Percentiles rank a stretch among this genome's conserved stretches.
These are phyloP conservation scores for Euphonia xanthogaster DNA, from an alignment of 2,797 vertebrate genomes.

Conservation along the genomic window DNA sequence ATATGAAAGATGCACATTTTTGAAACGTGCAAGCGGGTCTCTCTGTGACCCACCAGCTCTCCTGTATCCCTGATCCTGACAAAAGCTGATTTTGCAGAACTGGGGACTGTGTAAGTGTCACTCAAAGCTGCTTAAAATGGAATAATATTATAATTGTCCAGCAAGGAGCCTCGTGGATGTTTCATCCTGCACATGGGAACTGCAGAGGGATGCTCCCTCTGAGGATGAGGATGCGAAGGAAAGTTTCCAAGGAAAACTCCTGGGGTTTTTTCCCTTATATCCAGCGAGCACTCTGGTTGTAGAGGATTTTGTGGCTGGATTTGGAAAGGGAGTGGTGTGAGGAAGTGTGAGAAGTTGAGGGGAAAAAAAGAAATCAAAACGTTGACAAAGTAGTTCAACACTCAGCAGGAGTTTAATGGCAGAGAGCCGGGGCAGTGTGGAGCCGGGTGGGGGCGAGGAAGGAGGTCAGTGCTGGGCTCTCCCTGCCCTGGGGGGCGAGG, in stretches of 20 bases:
- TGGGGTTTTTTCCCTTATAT: fast-evolving
- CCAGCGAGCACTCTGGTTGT: neutral
- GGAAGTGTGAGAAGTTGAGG: neutral
- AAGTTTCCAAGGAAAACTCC: neutral
- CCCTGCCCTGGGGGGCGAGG: neutral
- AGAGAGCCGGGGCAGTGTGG: neutral
- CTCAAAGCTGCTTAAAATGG: neutral
- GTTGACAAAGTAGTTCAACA: neutral
- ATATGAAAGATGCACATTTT: fast-evolving
- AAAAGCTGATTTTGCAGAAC: neutral
- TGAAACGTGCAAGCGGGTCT: fast-evolving
- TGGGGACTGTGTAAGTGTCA: neutral
- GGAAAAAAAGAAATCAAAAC: neutral
- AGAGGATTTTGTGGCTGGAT: neutral
- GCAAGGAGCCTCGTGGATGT: neutral
- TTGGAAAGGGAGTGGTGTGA: neutral
- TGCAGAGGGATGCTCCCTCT: neutral
- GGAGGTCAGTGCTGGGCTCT: neutral
- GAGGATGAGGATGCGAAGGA: neutral
- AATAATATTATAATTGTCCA: fast-evolving
- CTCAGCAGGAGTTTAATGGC: neutral
- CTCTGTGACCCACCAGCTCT: neutral
- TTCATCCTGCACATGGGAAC: fast-evolving
- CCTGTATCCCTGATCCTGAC: neutral
- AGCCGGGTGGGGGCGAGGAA: neutral